Evolutionary conservation across 2,113 vertebrate genomes (phyloP).

Genomic region (Syngnathus floridae): DNA sequence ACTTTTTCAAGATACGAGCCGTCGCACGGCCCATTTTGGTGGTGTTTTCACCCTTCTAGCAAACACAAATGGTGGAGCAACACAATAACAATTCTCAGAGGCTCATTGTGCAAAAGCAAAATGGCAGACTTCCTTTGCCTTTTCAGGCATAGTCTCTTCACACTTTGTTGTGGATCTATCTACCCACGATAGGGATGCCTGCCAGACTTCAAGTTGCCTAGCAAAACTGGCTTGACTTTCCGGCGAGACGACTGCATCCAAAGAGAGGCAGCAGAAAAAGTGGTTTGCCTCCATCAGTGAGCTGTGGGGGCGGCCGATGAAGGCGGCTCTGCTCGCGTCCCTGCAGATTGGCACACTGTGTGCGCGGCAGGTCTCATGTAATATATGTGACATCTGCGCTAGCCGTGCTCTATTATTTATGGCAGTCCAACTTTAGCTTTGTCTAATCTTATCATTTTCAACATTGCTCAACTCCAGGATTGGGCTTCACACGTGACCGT

Average conservation of each 20-base stretch:
- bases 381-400: conserved; percentile 24
- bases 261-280: conserved; percentile 6
- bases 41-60: too few relatives aligned
- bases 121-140: too few relatives aligned
- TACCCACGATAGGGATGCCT: too few relatives aligned
- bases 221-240: neutral
- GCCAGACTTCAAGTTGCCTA: neutral
- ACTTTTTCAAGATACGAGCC: neutral
- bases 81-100: too few relatives aligned
- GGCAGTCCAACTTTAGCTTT: neutral
- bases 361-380: conserved; percentile 11
- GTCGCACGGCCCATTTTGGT: neutral
- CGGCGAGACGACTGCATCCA: conserved; percentile 22
- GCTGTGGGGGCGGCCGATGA: neutral
- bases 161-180: neutral
- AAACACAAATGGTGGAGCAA: too few relatives aligned
- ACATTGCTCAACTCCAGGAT: neutral
- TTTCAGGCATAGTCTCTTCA: too few relatives aligned
- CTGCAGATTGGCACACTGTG: conserved; percentile 7
- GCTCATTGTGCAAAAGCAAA: neutral
- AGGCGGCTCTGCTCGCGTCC: conserved; percentile 10
- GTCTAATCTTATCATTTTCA: conserved; percentile 19
- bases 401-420: conserved; percentile 13
- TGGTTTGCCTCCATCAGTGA: conserved; percentile 1
- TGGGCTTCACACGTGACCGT: neutral